Evolutionary conservation across 1,140 invertebrate genomes (phyloP), one percentile per base, ranked within the genome.

Genomic region (Marisa cornuarietis): DNA sequence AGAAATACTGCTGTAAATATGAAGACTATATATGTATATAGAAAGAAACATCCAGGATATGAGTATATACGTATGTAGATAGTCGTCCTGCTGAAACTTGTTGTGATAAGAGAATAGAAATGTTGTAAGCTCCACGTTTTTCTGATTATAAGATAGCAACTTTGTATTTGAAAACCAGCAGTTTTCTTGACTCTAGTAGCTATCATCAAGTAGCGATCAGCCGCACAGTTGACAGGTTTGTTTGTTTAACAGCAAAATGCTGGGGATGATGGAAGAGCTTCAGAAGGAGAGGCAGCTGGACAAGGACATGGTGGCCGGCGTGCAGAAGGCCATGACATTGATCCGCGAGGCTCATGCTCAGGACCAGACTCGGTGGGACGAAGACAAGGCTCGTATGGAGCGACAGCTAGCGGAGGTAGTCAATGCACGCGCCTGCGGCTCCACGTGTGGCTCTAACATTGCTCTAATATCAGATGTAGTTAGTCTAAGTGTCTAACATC

Each of bases 201-300:
- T 22, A 65, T 65, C 63, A 65, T 6, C 63, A 4, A 65, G 18
- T 65, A 65, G 24, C 1, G 2, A 65, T 22, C 24, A 6, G 18
- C 3, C 18, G 18, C 24, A 65, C 63, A 22, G 63, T 20, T 65
- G 18, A 65, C 7, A 6, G 11, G n/a, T 68, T 13, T 13, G 26
- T 58, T 71, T 22, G 26, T 68, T 14, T n/a, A 16, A 63, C 75
- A 77, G 75, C 49, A 77, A 77, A 49, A 92, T 97, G 83, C 95
- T 98, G 89, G 93, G 93, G 79, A 95, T 96, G 91, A 92, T 94
- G 81, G 91, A 91, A 88, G 93, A 95, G 85, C 96, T 98, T 87
- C 96, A 96, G 87, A 92, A 95, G 79, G 97, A 98, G 91, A 93
- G 96, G 65, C 96, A 98, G 87, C 95, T 95, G 52, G 97, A 96